Evolutionary conservation across 2,888 invertebrate species (phyloP).

Genomic region (Apotomis capreana): DNA sequence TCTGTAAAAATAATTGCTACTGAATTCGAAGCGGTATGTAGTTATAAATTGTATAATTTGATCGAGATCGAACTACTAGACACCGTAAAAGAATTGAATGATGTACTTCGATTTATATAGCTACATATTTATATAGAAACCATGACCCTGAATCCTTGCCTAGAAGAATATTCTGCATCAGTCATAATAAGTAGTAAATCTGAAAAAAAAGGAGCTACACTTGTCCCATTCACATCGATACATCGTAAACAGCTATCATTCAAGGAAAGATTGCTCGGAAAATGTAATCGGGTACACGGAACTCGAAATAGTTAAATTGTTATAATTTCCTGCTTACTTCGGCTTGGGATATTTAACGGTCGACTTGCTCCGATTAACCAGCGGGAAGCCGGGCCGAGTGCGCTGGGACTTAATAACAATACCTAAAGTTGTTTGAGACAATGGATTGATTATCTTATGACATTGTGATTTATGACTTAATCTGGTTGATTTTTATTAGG

Average conservation of each 20-base stretch:
- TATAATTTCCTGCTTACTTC: conserved; percentile 37
- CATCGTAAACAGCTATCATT: conserved; percentile 17
- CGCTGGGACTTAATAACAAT: background rate
- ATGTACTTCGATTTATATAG: no score
- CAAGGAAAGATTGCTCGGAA: conserved; percentile 30
- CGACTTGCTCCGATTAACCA: conserved; percentile 24
- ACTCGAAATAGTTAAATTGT: conserved; percentile 32
- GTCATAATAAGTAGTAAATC: background rate
- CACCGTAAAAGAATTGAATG: no score
- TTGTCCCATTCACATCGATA: conserved; percentile 1
- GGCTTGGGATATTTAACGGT: conserved; percentile 29
- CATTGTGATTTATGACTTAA: background rate
- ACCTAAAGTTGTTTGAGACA: background rate
- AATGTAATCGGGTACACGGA: conserved; percentile 29
- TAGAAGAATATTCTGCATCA: no score
- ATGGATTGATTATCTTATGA: background rate
- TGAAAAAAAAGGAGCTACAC: background rate
- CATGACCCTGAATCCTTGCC: no score
- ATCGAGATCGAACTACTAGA: no score
- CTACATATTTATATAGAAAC: no score
- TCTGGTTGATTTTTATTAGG: no score
- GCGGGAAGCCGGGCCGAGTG: background rate
- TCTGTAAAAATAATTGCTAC: no score
- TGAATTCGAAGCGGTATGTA: no score
- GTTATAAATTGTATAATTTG: no score